A percentile compares a stretch with the other conserved stretches of the same genome.
phyloP scores from a whole-genome alignment of 1,140 invertebrate genomes.

The Drosophila kanapiae region DNA sequence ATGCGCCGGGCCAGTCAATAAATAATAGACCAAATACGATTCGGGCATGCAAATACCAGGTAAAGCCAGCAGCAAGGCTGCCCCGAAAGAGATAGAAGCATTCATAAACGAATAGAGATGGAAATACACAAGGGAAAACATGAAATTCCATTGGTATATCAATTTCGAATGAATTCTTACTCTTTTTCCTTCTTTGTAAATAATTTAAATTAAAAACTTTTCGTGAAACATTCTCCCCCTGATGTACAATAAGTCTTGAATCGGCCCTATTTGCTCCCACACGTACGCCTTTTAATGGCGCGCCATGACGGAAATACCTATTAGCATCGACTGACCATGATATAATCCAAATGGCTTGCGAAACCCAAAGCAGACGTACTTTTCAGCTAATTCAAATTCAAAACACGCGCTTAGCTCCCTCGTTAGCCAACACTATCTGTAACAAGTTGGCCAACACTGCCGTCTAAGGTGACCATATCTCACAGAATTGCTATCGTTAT shows the following conservation, averaged over 20 bases:
- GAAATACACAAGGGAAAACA: background rate
- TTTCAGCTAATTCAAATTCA: slow-evolving; percentile 60
- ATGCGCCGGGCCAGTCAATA: slow-evolving; percentile 43
- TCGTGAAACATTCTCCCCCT: background rate
- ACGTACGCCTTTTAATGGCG: slow-evolving; percentile 57
- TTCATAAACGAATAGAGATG: background rate
- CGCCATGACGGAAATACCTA: slow-evolving; percentile 79
- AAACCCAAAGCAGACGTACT: slow-evolving; percentile 45
- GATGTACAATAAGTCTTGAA: slow-evolving; percentile 35
- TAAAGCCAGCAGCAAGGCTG: slow-evolving; percentile 27
- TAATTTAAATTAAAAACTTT: too few relatives aligned
- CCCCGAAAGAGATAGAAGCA: background rate
- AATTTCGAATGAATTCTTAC: background rate
- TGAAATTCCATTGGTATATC: background rate
- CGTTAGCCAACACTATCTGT: slow-evolving; percentile 13
- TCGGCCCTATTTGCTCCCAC: slow-evolving; percentile 47
- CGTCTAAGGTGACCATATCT: background rate
- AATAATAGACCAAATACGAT: slow-evolving; percentile 62
- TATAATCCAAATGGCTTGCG: slow-evolving; percentile 71
- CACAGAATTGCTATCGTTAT: slow-evolving; percentile 7
- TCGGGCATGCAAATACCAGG: slow-evolving; percentile 52
- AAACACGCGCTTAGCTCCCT: slow-evolving; percentile 44
- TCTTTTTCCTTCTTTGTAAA: background rate
- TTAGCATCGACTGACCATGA: slow-evolving; percentile 65
- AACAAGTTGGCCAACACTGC: slow-evolving; percentile 1